These are phyloP conservation scores for Scalopus aquaticus DNA, from an alignment of 2,113 vertebrate species.

Conservation along the genomic window DNA sequence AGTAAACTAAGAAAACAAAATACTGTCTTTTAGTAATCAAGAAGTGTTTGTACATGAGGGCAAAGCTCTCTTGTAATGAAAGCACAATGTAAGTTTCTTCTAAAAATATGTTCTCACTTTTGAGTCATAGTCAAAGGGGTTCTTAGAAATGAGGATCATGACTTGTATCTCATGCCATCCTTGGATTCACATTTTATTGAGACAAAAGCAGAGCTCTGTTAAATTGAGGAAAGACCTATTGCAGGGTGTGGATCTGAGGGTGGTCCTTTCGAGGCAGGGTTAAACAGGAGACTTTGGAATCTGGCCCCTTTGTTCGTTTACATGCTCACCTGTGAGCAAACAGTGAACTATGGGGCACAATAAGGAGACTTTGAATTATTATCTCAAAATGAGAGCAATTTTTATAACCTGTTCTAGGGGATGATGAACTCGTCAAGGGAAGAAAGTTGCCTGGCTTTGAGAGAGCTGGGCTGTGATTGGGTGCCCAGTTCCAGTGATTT, in stretches of 20 bases:
- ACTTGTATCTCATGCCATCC: background rate
- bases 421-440: constrained; percentile 60
- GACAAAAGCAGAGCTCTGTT: background rate
- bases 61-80: constrained; percentile 13
- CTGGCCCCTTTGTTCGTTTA: background rate
- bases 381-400: constrained; percentile 5
- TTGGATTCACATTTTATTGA: background rate
- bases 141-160: background rate
- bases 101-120: background rate
- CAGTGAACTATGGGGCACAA: background rate
- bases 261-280: background rate
- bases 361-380: constrained; percentile 46
- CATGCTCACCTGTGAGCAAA: background rate
- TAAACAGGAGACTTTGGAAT: background rate
- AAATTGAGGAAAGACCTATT: background rate
- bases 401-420: constrained; percentile 58
- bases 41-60: background rate
- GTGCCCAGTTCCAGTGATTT: constrained; percentile 52
- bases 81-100: background rate
- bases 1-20: background rate
- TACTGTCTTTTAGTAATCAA: background rate
- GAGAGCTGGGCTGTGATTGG: constrained; percentile 32
- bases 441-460: background rate
- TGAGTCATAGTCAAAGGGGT: background rate
- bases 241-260: background rate